phyloP scores from a whole-genome alignment of 2,113 vertebrate genomes.

The Zapus hudsonius region DNA sequence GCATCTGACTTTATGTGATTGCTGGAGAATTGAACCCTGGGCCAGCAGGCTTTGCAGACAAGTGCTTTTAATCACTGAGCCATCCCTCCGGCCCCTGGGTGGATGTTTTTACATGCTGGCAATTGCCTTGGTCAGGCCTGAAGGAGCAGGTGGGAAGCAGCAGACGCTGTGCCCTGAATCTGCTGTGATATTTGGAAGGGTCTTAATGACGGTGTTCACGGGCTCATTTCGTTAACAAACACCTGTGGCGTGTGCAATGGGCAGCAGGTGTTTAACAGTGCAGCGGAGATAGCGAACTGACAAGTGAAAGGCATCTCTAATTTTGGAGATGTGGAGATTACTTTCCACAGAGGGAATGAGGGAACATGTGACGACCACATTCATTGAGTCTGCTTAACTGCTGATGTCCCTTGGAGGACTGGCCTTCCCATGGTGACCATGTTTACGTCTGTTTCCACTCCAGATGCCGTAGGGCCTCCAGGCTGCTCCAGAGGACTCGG shows the following conservation, averaged over 20 bases:
- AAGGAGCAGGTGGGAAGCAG: fast-evolving
- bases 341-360: neutral
- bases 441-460: constrained; percentile 29
- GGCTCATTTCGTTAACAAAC: neutral
- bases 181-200: neutral
- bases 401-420: neutral
- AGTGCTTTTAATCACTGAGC: too few species aligned
- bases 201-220: too few species aligned
- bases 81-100: too few species aligned
- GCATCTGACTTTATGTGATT: too few species aligned
- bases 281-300: neutral
- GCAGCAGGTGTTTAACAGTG: neutral
- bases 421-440: neutral
- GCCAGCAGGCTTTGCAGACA: too few species aligned
- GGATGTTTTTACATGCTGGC: too few species aligned
- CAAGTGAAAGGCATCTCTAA: fast-evolving
- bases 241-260: fast-evolving
- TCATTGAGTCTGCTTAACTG: too few species aligned
- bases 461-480: constrained; percentile 65
- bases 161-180: too few species aligned
- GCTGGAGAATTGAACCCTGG: too few species aligned
- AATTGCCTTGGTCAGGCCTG: too few species aligned
- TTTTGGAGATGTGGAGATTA: neutral
- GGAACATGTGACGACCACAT: neutral
- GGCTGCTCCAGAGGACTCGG: fast-evolving